These are phyloP conservation scores for Recurvirostra avosetta DNA, from an alignment of 2,113 vertebrate genomes.

Conservation along the genomic window DNA sequence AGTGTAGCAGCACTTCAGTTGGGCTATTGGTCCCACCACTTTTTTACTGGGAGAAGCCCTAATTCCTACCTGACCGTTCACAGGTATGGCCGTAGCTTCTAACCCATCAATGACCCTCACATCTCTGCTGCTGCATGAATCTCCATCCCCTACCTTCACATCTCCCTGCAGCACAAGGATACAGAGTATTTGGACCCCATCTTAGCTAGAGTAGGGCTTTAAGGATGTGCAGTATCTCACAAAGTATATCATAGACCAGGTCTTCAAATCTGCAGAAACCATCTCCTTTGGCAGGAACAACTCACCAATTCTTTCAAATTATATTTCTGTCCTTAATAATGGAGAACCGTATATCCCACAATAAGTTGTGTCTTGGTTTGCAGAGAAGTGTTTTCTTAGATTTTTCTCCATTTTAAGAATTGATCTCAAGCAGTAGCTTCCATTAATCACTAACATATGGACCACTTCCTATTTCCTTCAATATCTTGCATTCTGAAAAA, in stretches of 20 bases:
- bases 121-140: too few relatives aligned
- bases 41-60: too few relatives aligned
- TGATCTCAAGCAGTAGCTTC: background rate
- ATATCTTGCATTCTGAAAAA: background rate
- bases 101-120: too few relatives aligned
- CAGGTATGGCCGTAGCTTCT: too few relatives aligned
- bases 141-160: too few relatives aligned
- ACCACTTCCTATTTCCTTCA: background rate
- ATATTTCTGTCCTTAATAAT: background rate
- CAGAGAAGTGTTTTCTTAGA: background rate
- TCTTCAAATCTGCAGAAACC: background rate
- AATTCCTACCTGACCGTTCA: too few relatives aligned
- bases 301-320: background rate
- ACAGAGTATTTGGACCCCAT: background rate
- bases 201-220: background rate
- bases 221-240: background rate
- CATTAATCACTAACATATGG: background rate
- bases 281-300: background rate
- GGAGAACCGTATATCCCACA: accelerated
- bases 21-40: too few relatives aligned
- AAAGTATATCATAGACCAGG: background rate
- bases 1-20: too few relatives aligned
- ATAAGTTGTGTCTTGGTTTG: background rate
- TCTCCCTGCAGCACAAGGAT: background rate
- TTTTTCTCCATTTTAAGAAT: background rate